phyloP scores from a whole-genome alignment of 2,113 vertebrate species.

The Poecilia latipinna region DNA sequence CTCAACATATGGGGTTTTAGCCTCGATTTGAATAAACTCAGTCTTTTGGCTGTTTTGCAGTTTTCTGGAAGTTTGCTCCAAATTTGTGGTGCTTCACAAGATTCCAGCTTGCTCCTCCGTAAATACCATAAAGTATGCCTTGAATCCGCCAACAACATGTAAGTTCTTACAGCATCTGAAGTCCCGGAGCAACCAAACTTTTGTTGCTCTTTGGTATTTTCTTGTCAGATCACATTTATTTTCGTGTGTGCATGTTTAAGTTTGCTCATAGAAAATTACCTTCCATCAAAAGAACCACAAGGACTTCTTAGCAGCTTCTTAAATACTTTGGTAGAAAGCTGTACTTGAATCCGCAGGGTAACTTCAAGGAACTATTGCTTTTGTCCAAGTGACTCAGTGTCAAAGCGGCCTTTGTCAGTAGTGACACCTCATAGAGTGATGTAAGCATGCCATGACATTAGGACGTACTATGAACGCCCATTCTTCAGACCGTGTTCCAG shows the following conservation, averaged over 20 bases:
- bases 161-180: not conserved
- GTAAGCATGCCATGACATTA: conserved; percentile 25
- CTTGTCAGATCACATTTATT: not conserved
- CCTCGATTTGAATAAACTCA: too few relatives aligned
- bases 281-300: not conserved
- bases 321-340: not conserved
- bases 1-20: too few relatives aligned
- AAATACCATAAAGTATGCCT: not conserved
- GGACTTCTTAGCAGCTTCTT: not conserved
- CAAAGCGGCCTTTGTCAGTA: not conserved
- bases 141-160: not conserved
- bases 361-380: not conserved
- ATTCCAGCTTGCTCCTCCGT: not conserved
- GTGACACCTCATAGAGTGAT: conserved; percentile 21
- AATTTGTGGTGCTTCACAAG: too few relatives aligned
- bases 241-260: too few relatives aligned
- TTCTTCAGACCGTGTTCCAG: conserved; percentile 32
- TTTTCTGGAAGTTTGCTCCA: too few relatives aligned
- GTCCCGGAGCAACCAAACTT: not conserved
- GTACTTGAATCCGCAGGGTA: not conserved
- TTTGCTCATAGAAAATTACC: not conserved
- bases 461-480: conserved; percentile 1
- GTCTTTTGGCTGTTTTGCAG: too few relatives aligned
- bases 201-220: not conserved
- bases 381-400: not conserved